Conservation (phyloP, 2,888 invertebrate genomes). For the Philereme vetulata region DNA sequence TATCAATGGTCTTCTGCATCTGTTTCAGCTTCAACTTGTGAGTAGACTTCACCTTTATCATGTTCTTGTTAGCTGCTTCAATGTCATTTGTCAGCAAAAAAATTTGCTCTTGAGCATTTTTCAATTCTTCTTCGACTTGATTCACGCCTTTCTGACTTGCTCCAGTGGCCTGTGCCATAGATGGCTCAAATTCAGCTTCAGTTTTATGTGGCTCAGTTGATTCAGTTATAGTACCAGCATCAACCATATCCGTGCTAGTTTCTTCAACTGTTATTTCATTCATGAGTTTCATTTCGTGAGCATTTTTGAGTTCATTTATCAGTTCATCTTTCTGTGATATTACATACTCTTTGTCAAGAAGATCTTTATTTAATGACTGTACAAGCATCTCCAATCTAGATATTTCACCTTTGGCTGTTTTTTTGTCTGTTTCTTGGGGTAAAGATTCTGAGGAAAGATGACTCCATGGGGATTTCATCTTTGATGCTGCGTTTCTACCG, state of each 20-base stretch:
- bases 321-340: slow-evolving; percentile 75
- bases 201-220: slow-evolving; percentile 22
- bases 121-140: slow-evolving; percentile 73
- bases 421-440: slow-evolving; percentile 70
- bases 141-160: slow-evolving; percentile 40
- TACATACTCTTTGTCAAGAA: slow-evolving; percentile 73
- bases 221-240: too few species aligned
- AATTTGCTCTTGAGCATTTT: slow-evolving; percentile 71
- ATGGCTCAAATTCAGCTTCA: slow-evolving; percentile 27
- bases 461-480: slow-evolving; percentile 77
- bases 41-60: slow-evolving; percentile 89
- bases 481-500: slow-evolving; percentile 68
- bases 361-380: slow-evolving; percentile 77
- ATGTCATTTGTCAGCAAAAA: slow-evolving; percentile 86
- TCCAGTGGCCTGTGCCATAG: slow-evolving; percentile 31
- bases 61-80: slow-evolving; percentile 89
- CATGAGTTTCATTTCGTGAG: slow-evolving; percentile 40
- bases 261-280: slow-evolving; percentile 55
- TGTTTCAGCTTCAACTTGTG: slow-evolving; percentile 89
- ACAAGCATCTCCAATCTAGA: slow-evolving; percentile 67
- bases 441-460: slow-evolving; percentile 67
- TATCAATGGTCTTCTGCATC: slow-evolving; percentile 89
- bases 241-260: neutral
- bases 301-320: slow-evolving; percentile 60
- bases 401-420: slow-evolving; percentile 62